Percentiles rank a stretch among this genome's conserved stretches.
phyloP scores from a whole-genome alignment of 2,113 vertebrate species.

The Pituophis catenifer region DNA sequence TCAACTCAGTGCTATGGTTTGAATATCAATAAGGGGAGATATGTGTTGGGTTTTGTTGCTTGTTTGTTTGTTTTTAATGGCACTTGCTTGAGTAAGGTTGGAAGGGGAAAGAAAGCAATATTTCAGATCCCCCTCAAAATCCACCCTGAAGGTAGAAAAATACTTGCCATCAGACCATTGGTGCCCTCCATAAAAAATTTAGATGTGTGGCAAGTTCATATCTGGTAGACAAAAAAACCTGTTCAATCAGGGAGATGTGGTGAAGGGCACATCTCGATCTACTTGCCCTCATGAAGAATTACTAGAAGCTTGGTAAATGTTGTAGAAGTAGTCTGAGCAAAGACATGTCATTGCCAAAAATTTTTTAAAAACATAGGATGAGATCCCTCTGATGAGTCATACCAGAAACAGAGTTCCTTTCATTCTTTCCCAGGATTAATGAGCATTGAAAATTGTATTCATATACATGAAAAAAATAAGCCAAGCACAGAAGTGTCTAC shows the following conservation, averaged over 20 bases:
- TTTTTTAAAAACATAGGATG: not conserved
- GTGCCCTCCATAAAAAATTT: not conserved
- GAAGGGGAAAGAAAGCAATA: not conserved
- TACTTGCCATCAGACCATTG: not conserved
- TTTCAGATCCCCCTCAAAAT: not conserved
- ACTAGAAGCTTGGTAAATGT: not conserved
- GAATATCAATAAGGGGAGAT: not conserved
- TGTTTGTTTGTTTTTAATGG: not conserved
- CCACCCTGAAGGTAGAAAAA: not conserved
- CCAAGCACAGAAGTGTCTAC: not conserved
- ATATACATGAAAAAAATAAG: not conserved
- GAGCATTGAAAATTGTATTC: not conserved
- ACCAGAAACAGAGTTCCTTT: not conserved
- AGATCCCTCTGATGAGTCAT: not conserved
- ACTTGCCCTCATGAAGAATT: not conserved
- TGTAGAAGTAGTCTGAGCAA: not conserved
- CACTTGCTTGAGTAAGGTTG: not conserved
- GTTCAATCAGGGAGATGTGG: not conserved
- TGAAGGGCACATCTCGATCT: not conserved
- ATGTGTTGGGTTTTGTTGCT: not conserved
- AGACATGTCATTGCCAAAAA: not conserved
- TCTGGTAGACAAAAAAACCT: not conserved
- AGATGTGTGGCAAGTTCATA: not conserved
- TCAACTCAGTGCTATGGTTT: not conserved
- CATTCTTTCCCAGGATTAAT: constrained; percentile 13